phyloP scores from a whole-genome alignment of 1,140 invertebrate genomes.

The Apis dorsata region DNA sequence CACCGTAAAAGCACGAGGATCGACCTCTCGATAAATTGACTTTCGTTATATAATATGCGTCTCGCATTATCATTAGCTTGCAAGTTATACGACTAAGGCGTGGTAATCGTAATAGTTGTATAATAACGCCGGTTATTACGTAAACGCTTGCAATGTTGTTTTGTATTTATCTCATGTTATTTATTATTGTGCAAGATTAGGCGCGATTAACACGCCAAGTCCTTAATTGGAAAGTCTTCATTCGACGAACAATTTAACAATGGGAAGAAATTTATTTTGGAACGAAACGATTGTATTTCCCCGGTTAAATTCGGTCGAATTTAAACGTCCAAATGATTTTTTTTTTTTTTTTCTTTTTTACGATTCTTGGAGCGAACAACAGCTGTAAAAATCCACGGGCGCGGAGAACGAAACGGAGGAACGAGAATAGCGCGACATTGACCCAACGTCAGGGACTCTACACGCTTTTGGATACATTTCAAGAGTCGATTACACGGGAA shows the following conservation, averaged over 20 bases:
- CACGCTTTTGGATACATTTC: slow-evolving; percentile 67
- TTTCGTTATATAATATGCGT: slow-evolving; percentile 39
- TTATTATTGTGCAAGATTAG: neutral
- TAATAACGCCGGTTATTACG: slow-evolving; percentile 31
- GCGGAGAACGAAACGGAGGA: neutral
- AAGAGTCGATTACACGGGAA: slow-evolving; percentile 46
- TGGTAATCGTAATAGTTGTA: slow-evolving; percentile 35
- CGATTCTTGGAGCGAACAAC: neutral
- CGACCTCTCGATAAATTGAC: slow-evolving; percentile 6
- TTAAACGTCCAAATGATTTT: no score
- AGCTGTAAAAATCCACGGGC: neutral
- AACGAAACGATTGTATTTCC: no score
- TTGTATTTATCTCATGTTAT: neutral
- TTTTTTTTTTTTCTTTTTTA: no score
- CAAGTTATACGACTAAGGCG: slow-evolving; percentile 1
- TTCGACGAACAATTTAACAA: no score
- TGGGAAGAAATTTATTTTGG: no score
- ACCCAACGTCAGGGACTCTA: slow-evolving; percentile 55
- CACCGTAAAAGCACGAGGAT: slow-evolving; percentile 6
- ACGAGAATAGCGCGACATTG: slow-evolving; percentile 71
- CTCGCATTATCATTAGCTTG: slow-evolving; percentile 22
- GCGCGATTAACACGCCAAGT: neutral
- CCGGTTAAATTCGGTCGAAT: neutral
- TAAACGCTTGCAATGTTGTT: slow-evolving; percentile 8
- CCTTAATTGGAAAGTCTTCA: no score